These are phyloP conservation scores for Nasua narica DNA, from an alignment of 2,797 vertebrate species.

Conservation along the genomic window DNA sequence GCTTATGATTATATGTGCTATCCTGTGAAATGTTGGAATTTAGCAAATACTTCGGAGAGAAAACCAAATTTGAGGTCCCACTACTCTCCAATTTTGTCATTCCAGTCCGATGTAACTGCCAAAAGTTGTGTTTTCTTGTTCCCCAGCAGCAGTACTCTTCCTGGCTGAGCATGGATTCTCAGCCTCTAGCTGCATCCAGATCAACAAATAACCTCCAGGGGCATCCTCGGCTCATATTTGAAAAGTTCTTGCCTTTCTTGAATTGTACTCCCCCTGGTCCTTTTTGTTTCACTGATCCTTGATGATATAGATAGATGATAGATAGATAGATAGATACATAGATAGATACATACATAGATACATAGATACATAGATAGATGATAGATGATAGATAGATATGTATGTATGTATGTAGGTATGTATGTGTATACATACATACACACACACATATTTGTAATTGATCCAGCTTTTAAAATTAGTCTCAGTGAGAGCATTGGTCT, in stretches of 20 bases:
- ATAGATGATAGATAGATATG: no score
- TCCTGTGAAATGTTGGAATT: neutral
- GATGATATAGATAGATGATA: no score
- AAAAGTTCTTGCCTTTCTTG: neutral
- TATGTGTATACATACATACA: accelerated
- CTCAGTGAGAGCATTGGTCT: neutral
- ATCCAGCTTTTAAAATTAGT: neutral
- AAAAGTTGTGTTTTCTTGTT: neutral
- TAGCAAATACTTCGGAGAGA: neutral
- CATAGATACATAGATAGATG: no score
- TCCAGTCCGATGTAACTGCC: neutral
- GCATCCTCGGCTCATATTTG: neutral
- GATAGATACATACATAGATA: no score
- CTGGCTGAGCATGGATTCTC: neutral
- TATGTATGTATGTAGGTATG: no score
- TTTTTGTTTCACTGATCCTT: neutral
- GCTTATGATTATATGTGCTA: neutral
- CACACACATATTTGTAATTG: neutral
- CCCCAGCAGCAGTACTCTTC: neutral
- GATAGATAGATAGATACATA: no score
- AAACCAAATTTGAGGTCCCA: neutral
- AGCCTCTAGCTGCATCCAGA: neutral
- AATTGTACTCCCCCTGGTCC: neutral
- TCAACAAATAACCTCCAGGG: neutral
- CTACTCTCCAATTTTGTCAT: neutral